Evolutionary conservation across 2,113 vertebrate species (phyloP).

Genomic region (Cyanoramphus novaezelandiae): DNA sequence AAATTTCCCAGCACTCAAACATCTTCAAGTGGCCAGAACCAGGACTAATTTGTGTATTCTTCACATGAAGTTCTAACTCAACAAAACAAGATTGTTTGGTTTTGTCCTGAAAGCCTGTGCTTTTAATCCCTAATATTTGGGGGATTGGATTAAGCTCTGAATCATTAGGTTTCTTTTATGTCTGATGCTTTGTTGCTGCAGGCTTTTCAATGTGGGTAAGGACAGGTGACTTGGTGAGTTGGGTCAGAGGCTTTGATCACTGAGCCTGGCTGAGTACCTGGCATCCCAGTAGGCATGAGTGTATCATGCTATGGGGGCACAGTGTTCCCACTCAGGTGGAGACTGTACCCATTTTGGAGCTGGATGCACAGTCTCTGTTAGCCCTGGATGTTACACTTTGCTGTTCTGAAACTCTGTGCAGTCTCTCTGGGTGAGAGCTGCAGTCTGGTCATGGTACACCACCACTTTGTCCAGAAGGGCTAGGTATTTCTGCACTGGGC

Average conservation of each 20-base stretch:
- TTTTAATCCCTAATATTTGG: background rate
- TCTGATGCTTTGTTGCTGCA: rapidly evolving
- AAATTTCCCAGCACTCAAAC: background rate
- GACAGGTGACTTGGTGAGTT: background rate
- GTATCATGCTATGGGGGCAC: background rate
- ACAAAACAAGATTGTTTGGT: background rate
- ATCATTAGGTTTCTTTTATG: background rate
- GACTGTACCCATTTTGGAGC: background rate
- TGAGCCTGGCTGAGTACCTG: background rate
- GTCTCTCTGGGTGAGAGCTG: background rate
- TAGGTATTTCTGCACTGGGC: background rate
- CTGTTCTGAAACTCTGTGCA: background rate
- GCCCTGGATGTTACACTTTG: background rate
- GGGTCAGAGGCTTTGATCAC: background rate
- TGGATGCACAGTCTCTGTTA: background rate
- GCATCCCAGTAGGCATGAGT: background rate
- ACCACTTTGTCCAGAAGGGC: background rate
- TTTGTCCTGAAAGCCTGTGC: background rate
- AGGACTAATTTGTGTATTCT: background rate
- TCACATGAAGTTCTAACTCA: background rate
- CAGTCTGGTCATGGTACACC: background rate
- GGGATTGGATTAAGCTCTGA: background rate
- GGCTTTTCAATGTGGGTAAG: background rate
- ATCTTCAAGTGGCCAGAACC: background rate
- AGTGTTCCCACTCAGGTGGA: rapidly evolving